phyloP scores from a whole-genome alignment of 1,140 invertebrate genomes.

The Manduca sexta region DNA sequence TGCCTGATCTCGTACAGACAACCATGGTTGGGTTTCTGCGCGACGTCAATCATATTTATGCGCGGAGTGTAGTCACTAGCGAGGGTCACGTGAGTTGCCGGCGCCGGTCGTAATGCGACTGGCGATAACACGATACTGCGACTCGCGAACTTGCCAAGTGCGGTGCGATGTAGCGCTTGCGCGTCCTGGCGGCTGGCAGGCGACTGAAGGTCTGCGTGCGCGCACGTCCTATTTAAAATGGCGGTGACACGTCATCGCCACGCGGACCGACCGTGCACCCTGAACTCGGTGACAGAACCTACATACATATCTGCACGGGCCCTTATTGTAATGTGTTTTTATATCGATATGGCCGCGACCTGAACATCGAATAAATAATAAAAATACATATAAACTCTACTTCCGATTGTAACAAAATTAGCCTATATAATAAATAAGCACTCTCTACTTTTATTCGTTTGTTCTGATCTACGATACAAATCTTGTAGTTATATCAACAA shows the following conservation, averaged over 20 bases:
- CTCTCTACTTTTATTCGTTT: no score
- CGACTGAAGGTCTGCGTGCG: conserved; percentile 69
- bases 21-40: conserved; percentile 64
- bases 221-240: conserved; percentile 63
- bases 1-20: conserved; percentile 78
- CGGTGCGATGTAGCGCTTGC: conserved; percentile 27
- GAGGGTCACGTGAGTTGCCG: conserved; percentile 32
- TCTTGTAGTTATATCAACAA: no score
- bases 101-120: conserved; percentile 32
- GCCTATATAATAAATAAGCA: no score
- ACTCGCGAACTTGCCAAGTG: conserved; percentile 12
- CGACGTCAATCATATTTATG: conserved; percentile 64
- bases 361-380: neutral
- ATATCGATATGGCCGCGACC: neutral
- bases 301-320: conserved; percentile 41
- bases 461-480: no score
- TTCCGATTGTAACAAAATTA: no score
- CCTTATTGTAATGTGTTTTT: conserved; percentile 24
- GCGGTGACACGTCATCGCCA: conserved; percentile 61
- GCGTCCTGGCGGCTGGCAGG: conserved; percentile 51
- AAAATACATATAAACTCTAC: no score
- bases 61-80: conserved; percentile 13
- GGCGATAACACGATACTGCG: conserved; percentile 19
- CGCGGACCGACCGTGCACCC: conserved; percentile 55
- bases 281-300: conserved; percentile 42